Conservation (phyloP, 2,888 invertebrate genomes). For the Strigamia transsilvanica region DNA sequence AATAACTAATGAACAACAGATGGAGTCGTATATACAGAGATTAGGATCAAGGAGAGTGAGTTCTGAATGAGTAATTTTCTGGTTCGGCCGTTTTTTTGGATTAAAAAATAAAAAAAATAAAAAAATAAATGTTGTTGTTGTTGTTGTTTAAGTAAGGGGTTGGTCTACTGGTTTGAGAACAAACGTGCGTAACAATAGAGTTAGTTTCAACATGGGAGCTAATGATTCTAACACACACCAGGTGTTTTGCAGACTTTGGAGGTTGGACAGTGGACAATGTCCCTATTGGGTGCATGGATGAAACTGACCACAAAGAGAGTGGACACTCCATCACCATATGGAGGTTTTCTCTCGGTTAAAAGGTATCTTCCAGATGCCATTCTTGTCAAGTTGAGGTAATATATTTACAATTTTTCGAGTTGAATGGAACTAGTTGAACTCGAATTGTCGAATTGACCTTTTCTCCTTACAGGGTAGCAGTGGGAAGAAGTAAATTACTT, state of each 20-base stretch:
- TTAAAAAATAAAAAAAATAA: neutral
- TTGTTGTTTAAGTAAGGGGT: too few species aligned
- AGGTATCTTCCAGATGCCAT: neutral
- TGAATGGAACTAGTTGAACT: constrained; percentile 9
- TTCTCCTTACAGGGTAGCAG: neutral
- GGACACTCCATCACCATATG: constrained; percentile 24
- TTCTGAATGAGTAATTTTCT: neutral
- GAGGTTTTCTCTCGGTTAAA: neutral
- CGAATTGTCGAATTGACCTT: neutral
- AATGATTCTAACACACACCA: constrained; percentile 45
- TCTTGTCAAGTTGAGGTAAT: constrained; percentile 22
- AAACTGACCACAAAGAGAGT: constrained; percentile 42
- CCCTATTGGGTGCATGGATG: constrained; percentile 33
- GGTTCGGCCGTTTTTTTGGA: neutral
- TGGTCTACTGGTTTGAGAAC: neutral
- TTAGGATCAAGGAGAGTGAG: constrained; percentile 31
- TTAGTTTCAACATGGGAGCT: constrained; percentile 44
- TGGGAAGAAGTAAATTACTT: neutral
- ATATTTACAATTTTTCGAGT: constrained; percentile 16
- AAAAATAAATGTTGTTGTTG: neutral
- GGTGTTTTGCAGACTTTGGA: constrained; percentile 38
- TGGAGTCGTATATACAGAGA: constrained; percentile 45
- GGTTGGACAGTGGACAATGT: constrained; percentile 47
- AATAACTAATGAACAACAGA: constrained; percentile 48
- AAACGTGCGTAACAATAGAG: constrained; percentile 7